Percentiles rank a stretch among this genome's conserved stretches.
Conservation (phyloP, 37 sponge, comb jelly and placozoan species). For the Amphimedon queenslandica region DNA sequence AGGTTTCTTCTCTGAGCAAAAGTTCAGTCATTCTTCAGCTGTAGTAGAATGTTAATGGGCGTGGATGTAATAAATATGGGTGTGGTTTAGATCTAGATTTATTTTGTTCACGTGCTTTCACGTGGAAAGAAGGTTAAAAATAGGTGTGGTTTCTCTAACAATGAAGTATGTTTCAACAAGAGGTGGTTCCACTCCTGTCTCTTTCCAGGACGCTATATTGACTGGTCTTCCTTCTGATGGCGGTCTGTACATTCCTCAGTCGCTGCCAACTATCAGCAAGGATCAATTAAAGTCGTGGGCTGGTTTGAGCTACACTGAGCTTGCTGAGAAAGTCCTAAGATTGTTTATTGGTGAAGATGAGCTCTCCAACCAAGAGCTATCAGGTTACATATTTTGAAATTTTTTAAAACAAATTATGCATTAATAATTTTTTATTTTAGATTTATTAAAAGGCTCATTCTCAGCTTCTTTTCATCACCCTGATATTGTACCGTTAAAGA, state of each 20-base stretch:
- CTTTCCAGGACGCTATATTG: conserved; percentile 60
- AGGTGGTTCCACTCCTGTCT: conserved; percentile 41
- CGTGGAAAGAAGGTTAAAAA: no score
- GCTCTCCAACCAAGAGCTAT: conserved; percentile 23
- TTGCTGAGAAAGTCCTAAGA: conserved; percentile 32
- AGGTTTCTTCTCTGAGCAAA: no score
- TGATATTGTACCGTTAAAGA: conserved; percentile 19
- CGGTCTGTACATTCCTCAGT: conserved; percentile 62
- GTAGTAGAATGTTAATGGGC: no score
- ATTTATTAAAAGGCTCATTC: conserved; percentile 24
- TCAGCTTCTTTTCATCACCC: conserved; percentile 34
- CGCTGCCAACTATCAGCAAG: conserved; percentile 30
- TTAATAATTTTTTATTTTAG: conserved; percentile 7
- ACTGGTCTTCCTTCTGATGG: conserved; percentile 65
- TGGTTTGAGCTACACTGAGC: conserved; percentile 31
- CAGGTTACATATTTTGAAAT: conserved; percentile 10
- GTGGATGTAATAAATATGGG: no score
- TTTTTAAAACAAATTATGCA: neutral
- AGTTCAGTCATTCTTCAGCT: no score
- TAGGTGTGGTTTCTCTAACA: no score
- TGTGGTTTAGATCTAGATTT: no score
- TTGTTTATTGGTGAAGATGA: conserved; percentile 42
- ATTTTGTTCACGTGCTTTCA: no score
- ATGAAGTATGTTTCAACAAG: conserved; percentile 59
- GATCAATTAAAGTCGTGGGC: conserved; percentile 32